Base-by-base conservation (phyloP, 1,140 invertebrate genomes). In the Musca vetustissima region DNA sequence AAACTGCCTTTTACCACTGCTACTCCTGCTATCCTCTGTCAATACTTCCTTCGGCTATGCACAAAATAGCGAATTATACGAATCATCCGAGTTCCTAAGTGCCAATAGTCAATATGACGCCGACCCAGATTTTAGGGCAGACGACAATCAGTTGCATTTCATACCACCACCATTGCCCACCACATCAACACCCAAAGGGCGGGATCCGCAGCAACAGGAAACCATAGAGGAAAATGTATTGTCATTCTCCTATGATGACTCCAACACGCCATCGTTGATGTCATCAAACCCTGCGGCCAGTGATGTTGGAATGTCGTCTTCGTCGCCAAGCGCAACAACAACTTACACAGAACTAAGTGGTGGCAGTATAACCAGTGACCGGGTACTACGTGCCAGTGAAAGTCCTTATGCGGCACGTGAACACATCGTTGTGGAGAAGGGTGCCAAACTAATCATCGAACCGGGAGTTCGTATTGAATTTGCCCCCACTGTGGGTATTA, bases 401-500 rank as follows among this genome's bases (percentile, higher is more conserved):
- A 93, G 91, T 72, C 93, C 93, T 21, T 96, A 93, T 79, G 78
- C 92, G 71, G 84, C 95, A 17, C 85, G 89, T 32, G 89, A 93
- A 77, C 93, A 97, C 83, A 83, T 97, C n/a, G 86, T 91, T 57
- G 85, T 97, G 25, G 90, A 92, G 71, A 83, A 85, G 49, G 87
- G 88, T 64, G 92, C 89, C 0, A 88, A 91, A 75, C 84, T 98
- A 53, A 85, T 90, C 24, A 88, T 98, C 50, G 92, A 95, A 75
- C 88, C 95, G 0, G 96, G 96, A 1, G 93, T 95, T 0, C 89
- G 90, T 74, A 84, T 98, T 13, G 85, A 89, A 61, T 96, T 98
- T 83, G 89, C 90, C 4, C 92, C 94, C 2, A 94, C 94, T 84
- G 89, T 94, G 74, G 96, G 95, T 64, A 91, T 98, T 73, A 96